These are phyloP conservation scores for Pandion haliaetus DNA, from an alignment of 2,113 vertebrate genomes.

Conservation along the genomic window DNA sequence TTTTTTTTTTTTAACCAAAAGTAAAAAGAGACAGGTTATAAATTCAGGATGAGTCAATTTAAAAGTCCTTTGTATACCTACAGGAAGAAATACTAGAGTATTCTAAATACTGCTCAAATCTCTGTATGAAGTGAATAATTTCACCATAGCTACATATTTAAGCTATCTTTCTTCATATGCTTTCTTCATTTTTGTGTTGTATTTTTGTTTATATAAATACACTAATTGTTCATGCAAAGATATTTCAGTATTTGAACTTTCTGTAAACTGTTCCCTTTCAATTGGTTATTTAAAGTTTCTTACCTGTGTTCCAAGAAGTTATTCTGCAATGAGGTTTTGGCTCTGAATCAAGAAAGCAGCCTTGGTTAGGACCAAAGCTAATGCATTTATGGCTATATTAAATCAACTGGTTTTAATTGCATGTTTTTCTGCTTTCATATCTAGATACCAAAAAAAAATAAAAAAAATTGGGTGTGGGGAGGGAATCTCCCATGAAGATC, in stretches of 20 bases:
- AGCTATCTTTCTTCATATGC: background rate
- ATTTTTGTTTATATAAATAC: background rate
- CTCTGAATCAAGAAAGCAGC: background rate
- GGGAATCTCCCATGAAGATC: background rate
- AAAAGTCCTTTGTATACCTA: background rate
- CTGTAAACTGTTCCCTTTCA: background rate
- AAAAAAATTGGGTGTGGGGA: accelerated
- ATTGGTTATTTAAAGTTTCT: background rate
- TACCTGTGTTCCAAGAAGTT: background rate
- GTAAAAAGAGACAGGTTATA: background rate
- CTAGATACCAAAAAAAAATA: background rate
- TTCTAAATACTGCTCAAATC: background rate
- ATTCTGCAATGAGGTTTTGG: background rate
- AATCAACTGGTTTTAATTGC: background rate
- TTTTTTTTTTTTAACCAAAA: background rate
- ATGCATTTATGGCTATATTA: background rate
- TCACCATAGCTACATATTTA: background rate
- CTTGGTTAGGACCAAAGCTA: background rate
- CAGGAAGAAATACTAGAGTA: background rate
- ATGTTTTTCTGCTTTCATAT: background rate
- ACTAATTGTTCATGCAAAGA: background rate
- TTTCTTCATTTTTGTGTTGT: background rate
- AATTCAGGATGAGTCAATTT: background rate
- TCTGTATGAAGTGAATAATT: background rate
- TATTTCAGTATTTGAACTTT: background rate